These are phyloP conservation scores for Psylliodes chrysocephalus DNA, from an alignment of 2,888 invertebrate species.

Conservation along the genomic window DNA sequence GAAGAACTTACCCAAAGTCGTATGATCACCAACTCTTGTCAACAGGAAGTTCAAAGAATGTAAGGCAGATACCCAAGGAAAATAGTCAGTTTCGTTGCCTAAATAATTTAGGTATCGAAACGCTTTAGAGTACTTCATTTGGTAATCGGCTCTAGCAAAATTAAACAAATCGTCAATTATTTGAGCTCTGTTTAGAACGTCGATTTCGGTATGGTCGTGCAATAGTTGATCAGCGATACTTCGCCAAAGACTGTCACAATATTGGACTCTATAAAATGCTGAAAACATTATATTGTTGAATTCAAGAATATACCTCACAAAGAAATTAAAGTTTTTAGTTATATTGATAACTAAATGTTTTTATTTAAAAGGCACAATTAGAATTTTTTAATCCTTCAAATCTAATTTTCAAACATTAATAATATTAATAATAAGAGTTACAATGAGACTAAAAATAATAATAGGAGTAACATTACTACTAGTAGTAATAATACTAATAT, in stretches of 20 bases:
- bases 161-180: conserved; percentile 78
- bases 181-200: conserved; percentile 77
- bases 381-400: too few relatives aligned
- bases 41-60: background rate
- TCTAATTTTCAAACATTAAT: too few relatives aligned
- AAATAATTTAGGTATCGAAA: conserved; percentile 76
- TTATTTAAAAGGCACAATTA: too few relatives aligned
- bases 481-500: too few relatives aligned
- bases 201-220: conserved; percentile 65
- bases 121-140: conserved; percentile 67
- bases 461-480: too few relatives aligned
- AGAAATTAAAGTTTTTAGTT: too few relatives aligned
- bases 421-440: too few relatives aligned
- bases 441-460: too few relatives aligned
- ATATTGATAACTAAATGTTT: too few relatives aligned
- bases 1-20: background rate
- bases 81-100: conserved; percentile 72
- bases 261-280: conserved; percentile 75
- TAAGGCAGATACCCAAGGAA: conserved; percentile 78
- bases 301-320: too few relatives aligned
- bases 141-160: conserved; percentile 66
- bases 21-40: background rate
- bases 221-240: conserved; percentile 66
- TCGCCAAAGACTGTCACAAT: conserved; percentile 75
- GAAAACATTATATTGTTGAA: too few relatives aligned